A percentile compares a stretch with the other conserved stretches of the same genome.
phyloP scores from a whole-genome alignment of 2,888 invertebrate species.

The Nymphalis c-album region DNA sequence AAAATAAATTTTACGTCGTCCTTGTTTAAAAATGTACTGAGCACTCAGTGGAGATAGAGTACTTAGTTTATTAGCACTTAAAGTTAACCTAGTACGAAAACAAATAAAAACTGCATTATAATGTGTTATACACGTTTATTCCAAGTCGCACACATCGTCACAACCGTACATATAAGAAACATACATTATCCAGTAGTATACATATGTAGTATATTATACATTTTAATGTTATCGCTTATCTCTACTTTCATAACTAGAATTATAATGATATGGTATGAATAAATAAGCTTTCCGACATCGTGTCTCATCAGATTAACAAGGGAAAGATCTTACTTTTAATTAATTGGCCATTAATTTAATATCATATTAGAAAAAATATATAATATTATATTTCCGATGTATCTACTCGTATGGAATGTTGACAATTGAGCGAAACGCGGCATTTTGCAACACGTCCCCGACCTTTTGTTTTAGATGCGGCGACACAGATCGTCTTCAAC shows the following conservation, averaged over 20 bases:
- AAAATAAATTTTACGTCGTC: constrained; percentile 13
- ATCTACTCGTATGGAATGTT: constrained; percentile 64
- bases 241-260: constrained; percentile 36
- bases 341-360: constrained; percentile 26
- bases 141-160: constrained; percentile 49
- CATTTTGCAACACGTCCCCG: constrained; percentile 71
- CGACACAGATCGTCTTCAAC: constrained; percentile 63
- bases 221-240: constrained; percentile 30
- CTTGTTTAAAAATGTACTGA: constrained; percentile 26
- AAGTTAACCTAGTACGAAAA: constrained; percentile 34
- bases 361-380: constrained; percentile 20
- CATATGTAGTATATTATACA: constrained; percentile 31
- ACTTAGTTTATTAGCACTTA: constrained; percentile 28
- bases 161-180: constrained; percentile 61
- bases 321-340: constrained; percentile 20
- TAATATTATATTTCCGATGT: constrained; percentile 16
- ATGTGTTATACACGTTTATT: constrained; percentile 76
- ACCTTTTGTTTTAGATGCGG: constrained; percentile 60
- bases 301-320: constrained; percentile 32
- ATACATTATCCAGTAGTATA: constrained; percentile 33
- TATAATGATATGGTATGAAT: constrained; percentile 39
- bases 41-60: constrained; percentile 14
- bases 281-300: constrained; percentile 33
- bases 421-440: constrained; percentile 57
- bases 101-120: constrained; percentile 62